A percentile compares a stretch with the other conserved stretches of the same genome.
These are phyloP conservation scores for Portevinia maculata DNA, from an alignment of 2,888 invertebrate genomes.

Conservation along the genomic window DNA sequence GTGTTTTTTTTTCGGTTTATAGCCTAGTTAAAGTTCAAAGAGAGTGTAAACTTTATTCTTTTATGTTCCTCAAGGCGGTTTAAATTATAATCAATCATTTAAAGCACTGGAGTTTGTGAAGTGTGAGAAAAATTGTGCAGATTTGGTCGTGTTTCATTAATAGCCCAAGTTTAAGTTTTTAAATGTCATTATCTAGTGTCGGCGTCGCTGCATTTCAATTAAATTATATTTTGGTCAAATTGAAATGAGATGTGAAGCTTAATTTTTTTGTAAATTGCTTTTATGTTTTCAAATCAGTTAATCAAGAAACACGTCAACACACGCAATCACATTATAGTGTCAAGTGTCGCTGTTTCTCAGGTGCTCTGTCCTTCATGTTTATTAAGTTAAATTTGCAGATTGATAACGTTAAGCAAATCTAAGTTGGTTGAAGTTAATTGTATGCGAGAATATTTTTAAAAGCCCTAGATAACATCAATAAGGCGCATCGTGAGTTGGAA, in stretches of 20 bases:
- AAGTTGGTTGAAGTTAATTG: slow-evolving; percentile 22
- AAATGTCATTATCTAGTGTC: slow-evolving; percentile 2
- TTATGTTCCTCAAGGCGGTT: slow-evolving; percentile 19
- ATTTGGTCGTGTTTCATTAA: background rate
- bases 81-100: slow-evolving; percentile 16
- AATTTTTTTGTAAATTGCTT: background rate
- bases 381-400: slow-evolving; percentile 21
- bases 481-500: slow-evolving; percentile 2
- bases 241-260: slow-evolving; percentile 6
- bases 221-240: background rate
- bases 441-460: slow-evolving; percentile 4
- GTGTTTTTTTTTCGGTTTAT: slow-evolving; percentile 12
- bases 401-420: slow-evolving; percentile 44
- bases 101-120: background rate
- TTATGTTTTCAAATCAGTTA: background rate
- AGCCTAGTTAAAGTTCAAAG: slow-evolving; percentile 38
- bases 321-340: slow-evolving; percentile 20
- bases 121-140: background rate
- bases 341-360: background rate
- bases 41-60: slow-evolving; percentile 37
- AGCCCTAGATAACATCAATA: slow-evolving; percentile 24
- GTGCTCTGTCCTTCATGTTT: slow-evolving; percentile 13
- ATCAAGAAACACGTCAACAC: slow-evolving; percentile 32
- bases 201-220: background rate
- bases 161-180: too few relatives aligned